Conservation (phyloP, 2,888 invertebrate genomes). For the Mimachlamys varia region DNA sequence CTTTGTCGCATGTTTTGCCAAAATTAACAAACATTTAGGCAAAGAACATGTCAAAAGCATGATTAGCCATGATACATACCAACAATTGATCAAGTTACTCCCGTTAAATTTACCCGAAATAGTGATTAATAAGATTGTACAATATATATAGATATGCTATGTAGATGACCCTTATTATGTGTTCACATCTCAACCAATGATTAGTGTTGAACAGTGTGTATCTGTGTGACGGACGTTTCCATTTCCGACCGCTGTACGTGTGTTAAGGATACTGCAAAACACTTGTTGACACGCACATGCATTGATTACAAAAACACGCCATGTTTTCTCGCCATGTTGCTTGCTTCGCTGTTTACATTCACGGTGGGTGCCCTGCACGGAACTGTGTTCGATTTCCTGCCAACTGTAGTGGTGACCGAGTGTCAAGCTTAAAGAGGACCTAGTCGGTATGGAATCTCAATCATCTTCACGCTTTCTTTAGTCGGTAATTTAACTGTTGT, state of each 20-base stretch:
- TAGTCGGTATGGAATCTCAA: not conserved
- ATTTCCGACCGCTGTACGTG: not conserved
- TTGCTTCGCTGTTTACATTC: constrained; percentile 31
- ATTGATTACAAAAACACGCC: not conserved
- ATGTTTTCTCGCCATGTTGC: not conserved
- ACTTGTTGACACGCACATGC: not conserved
- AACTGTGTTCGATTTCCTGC: constrained; percentile 22
- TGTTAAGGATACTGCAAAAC: not conserved
- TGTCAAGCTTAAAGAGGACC: constrained; percentile 24
- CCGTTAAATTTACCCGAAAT: no score
- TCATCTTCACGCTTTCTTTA: constrained; percentile 32
- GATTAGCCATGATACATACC: no score
- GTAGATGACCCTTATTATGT: no score
- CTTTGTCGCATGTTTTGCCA: no score
- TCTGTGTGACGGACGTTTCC: not conserved
- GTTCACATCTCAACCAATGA: not conserved
- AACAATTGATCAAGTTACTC: no score
- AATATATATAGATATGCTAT: no score
- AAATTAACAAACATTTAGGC: no score
- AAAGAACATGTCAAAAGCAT: no score
- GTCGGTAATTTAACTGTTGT: not conserved
- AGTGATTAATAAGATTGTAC: no score
- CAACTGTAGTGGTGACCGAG: not conserved
- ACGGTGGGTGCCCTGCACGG: constrained; percentile 16
- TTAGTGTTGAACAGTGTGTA: not conserved